Evolutionary conservation across 2,888 invertebrate genomes (phyloP).

Genomic region (Rhagium mordax): DNA sequence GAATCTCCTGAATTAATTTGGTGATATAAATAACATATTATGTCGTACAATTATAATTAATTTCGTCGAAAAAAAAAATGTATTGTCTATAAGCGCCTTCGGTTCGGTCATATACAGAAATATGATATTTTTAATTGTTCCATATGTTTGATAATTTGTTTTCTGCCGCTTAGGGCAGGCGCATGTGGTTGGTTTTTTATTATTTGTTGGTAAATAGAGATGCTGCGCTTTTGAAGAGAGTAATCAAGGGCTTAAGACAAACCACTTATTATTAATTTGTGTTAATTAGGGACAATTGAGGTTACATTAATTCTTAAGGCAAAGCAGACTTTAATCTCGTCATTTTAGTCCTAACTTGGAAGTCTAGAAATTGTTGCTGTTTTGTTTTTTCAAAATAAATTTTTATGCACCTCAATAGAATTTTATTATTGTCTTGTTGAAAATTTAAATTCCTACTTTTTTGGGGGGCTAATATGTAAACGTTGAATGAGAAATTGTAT

Average conservation of each 20-base stretch:
- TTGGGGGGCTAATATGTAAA: too few species aligned
- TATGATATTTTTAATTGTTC: neutral
- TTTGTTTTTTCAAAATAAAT: too few species aligned
- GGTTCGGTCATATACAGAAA: neutral
- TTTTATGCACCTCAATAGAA: too few species aligned
- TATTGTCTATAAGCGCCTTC: neutral
- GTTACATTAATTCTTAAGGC: slow-evolving; percentile 3
- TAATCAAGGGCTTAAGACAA: slow-evolving; percentile 13
- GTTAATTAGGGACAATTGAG: slow-evolving; percentile 29
- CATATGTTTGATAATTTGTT: neutral
- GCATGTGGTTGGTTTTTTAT: slow-evolving; percentile 16
- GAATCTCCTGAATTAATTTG: neutral
- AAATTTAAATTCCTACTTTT: too few species aligned
- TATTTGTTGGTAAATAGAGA: slow-evolving; percentile 30
- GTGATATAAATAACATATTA: neutral
- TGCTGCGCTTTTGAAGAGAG: slow-evolving; percentile 4
- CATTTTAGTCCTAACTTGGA: neutral
- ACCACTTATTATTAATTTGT: slow-evolving; percentile 31
- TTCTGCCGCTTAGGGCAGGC: neutral
- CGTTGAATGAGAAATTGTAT: too few species aligned
- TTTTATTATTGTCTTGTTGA: too few species aligned
- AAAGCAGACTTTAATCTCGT: neutral
- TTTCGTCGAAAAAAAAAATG: neutral
- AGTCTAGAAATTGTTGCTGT: too few species aligned
- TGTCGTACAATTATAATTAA: too few species aligned